Conservation (phyloP, 2,888 invertebrate genomes). For the Machimus rusticus region DNA sequence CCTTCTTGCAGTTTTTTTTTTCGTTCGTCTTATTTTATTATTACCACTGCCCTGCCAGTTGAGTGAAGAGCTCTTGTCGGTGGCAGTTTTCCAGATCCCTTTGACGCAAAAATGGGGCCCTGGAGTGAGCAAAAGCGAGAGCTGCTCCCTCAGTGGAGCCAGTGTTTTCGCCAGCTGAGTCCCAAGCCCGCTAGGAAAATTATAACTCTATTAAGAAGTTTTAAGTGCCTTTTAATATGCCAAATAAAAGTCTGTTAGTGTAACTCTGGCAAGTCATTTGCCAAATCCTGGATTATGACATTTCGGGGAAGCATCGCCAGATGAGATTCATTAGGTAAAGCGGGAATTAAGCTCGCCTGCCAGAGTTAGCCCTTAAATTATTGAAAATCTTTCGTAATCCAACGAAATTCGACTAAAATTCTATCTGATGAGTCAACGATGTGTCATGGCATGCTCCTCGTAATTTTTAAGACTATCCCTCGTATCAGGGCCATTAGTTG, state of each 20-base stretch:
- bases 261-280: conserved; percentile 27
- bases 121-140: background rate
- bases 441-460: background rate
- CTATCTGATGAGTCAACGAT: background rate
- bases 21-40: background rate
- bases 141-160: background rate
- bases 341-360: background rate
- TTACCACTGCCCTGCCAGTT: background rate
- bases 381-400: background rate
- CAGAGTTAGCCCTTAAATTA: background rate
- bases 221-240: conserved; percentile 31
- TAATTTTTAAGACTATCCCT: background rate
- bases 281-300: conserved; percentile 12
- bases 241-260: conserved; percentile 21
- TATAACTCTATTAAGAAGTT: conserved; percentile 40
- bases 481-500: background rate
- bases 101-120: conserved; percentile 4
- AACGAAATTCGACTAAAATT: background rate
- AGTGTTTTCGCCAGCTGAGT: background rate
- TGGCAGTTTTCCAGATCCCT: conserved; percentile 31
- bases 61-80: conserved; percentile 10
- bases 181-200: background rate
- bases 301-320: background rate
- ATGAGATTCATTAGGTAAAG: background rate
- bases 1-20: background rate